Base-by-base conservation (phyloP, 1,140 invertebrate genomes). In the Drosophila ananassae region DNA sequence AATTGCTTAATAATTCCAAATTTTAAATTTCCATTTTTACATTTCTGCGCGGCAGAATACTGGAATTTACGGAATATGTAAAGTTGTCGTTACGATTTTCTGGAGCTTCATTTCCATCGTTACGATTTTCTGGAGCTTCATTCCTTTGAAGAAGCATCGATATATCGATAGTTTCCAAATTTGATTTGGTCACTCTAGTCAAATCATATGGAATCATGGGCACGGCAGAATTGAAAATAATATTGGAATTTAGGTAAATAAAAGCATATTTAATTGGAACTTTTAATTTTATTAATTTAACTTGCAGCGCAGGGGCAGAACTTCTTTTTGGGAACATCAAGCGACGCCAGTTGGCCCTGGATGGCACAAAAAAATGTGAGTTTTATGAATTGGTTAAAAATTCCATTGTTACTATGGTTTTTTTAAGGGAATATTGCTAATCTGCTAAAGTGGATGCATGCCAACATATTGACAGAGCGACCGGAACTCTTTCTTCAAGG, bases 401-500 rank as follows among this genome's bases (percentile, higher is more conserved):
- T 59, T 55, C 8, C 12, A 59, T 63, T 73, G 8, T n/a, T 12
- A 12, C 12, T 0, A 24, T 46, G 28, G 13, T 10, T 21, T n/a
- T 55, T 92, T 5, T 73, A 95, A 95, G 97, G 97, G 96, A 97
- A 93, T 1, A 94, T 98, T 55, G 92, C 93, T 59, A 93, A 94
- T 44, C 92, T 99, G 17, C 92, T 99, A 1, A 80, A 94, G 2
- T 98, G 97, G 97, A 94, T 99, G 32, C 95, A 95, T 89, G 95
- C 96, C 64, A 98, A 98, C 92, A 92, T 98, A 53, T 91, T 99
- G 32, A 95, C 94, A 59, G 97, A 98, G 90, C 93, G 97, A 72
- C 95, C 95, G 9, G 97, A 98, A 91, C 93, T 99, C n/a, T 98
- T 99, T 91, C 90, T 98, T 37, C 96, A 97, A 93, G 95, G 94